These are phyloP conservation scores for Theonella swinhoei DNA, from an alignment of 37 sponge, comb jelly and placozoan genomes.

Conservation along the genomic window DNA sequence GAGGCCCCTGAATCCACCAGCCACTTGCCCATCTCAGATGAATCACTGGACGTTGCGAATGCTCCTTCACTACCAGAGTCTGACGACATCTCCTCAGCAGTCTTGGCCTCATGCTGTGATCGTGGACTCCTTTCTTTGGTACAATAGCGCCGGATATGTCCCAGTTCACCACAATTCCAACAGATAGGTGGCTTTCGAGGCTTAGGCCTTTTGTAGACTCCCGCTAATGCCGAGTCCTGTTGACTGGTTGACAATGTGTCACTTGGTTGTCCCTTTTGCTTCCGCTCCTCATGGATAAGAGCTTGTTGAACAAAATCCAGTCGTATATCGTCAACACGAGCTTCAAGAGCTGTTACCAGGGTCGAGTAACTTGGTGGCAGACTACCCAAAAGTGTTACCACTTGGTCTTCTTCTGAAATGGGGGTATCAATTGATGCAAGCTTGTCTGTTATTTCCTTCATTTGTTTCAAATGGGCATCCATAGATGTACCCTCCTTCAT, in stretches of 20 bases:
- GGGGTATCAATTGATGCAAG: conserved; percentile 54
- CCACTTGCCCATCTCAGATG: conserved; percentile 7
- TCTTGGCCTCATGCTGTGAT: conserved; percentile 18
- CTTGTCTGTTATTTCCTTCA: conserved; percentile 64
- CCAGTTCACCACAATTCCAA: conserved; percentile 4
- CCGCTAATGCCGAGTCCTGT: neutral
- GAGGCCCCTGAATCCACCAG: conserved; percentile 66
- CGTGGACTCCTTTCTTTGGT: neutral
- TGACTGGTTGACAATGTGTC: too few species aligned
- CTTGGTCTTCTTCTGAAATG: conserved; percentile 55
- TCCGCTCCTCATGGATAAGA: conserved; percentile 47
- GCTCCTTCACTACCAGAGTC: conserved; percentile 4
- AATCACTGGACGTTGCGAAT: conserved; percentile 19
- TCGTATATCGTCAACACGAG: conserved; percentile 39
- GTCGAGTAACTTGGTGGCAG: conserved; percentile 35
- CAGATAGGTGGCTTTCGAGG: neutral
- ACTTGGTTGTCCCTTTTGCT: neutral
- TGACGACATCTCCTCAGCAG: neutral
- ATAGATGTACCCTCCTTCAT: conserved; percentile 55
- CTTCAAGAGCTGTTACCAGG: conserved; percentile 56
- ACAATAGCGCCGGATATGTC: conserved; percentile 10
- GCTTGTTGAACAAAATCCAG: conserved; percentile 46
- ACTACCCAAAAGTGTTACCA: conserved; percentile 51
- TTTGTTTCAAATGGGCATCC: conserved; percentile 39
- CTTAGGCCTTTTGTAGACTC: neutral